A percentile compares a stretch with the other conserved stretches of the same genome.
phyloP scores from a whole-genome alignment of 2,888 invertebrate species.

The Torymus auratus region DNA sequence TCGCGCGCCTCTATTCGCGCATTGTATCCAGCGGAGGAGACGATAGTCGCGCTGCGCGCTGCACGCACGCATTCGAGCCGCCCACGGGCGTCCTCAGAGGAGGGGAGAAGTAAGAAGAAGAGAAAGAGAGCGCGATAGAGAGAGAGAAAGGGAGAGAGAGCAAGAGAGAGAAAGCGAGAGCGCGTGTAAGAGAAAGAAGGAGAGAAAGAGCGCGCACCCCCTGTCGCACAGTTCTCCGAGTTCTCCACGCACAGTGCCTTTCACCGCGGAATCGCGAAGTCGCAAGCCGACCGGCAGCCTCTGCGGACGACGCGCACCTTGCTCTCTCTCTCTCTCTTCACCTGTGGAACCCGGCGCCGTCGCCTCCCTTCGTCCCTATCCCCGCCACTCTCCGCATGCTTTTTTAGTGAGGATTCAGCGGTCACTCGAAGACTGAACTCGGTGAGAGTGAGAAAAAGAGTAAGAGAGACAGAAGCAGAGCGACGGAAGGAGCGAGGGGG shows the following conservation, averaged over 20 bases:
- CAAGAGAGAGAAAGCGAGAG: not conserved
- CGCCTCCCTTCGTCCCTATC: not conserved
- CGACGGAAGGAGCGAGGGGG: constrained; percentile 43
- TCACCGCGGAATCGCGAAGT: constrained; percentile 40
- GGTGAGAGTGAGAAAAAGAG: constrained; percentile 26
- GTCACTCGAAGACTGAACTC: not conserved
- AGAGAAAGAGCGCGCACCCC: constrained; percentile 39
- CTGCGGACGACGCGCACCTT: not conserved
- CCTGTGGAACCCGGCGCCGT: constrained; percentile 24
- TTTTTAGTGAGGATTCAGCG: not conserved
- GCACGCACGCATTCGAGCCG: constrained; percentile 21
- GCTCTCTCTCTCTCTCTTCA: not conserved
- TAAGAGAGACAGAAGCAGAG: constrained; percentile 6
- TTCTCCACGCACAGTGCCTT: constrained; percentile 50
- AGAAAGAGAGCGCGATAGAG: not conserved
- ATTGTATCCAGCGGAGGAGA: constrained; percentile 17
- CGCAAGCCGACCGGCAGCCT: constrained; percentile 23
- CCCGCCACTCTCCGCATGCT: not conserved
- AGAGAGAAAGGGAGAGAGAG: constrained; percentile 16
- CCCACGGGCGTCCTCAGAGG: too few species aligned
- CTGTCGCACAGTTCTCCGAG: constrained; percentile 44
- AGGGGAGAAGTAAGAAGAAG: not conserved
- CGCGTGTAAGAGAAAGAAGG: not conserved
- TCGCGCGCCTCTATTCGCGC: constrained; percentile 27
- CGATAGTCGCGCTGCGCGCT: constrained; percentile 16